phyloP scores from a whole-genome alignment of 2,113 vertebrate species.

The Chionomys nivalis region DNA sequence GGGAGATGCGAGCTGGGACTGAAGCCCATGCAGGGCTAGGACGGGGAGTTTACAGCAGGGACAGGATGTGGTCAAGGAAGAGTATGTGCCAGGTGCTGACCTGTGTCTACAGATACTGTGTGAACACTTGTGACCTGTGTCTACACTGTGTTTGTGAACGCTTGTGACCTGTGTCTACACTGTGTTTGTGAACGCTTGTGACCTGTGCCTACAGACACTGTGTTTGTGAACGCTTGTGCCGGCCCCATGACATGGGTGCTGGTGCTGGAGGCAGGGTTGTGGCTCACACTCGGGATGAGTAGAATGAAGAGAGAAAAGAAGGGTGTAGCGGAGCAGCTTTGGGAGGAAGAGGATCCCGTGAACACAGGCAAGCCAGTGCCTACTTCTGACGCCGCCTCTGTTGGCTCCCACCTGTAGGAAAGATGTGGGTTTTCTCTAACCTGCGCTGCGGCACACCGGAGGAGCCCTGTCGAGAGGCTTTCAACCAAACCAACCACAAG shows the following conservation, averaged over 20 bases:
- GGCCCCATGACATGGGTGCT: not conserved
- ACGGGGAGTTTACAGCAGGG: not conserved
- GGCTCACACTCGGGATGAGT: not conserved
- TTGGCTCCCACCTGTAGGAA: slow-evolving; percentile 45
- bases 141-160: not conserved
- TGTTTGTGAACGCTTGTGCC: not conserved
- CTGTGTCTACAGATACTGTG: not conserved
- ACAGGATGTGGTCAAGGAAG: not conserved
- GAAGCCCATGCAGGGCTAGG: not conserved
- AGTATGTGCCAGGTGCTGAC: not conserved
- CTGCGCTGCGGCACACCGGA: slow-evolving; percentile 61
- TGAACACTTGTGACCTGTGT: not conserved
- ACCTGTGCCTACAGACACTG: not conserved
- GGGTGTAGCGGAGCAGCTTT: not conserved
- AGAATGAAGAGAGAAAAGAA: not conserved
- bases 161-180: too few relatives aligned
- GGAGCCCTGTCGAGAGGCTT: slow-evolving; percentile 56
- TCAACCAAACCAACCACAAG: slow-evolving; percentile 67
- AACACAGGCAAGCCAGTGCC: not conserved
- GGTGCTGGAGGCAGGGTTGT: not conserved
- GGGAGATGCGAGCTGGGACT: not conserved
- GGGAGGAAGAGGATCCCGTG: not conserved
- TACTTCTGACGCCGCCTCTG: not conserved
- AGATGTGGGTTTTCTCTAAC: slow-evolving; percentile 77
- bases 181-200: not conserved